These are phyloP conservation scores for Celastrina argiolus DNA, from an alignment of 2,888 invertebrate species.

Conservation along the genomic window DNA sequence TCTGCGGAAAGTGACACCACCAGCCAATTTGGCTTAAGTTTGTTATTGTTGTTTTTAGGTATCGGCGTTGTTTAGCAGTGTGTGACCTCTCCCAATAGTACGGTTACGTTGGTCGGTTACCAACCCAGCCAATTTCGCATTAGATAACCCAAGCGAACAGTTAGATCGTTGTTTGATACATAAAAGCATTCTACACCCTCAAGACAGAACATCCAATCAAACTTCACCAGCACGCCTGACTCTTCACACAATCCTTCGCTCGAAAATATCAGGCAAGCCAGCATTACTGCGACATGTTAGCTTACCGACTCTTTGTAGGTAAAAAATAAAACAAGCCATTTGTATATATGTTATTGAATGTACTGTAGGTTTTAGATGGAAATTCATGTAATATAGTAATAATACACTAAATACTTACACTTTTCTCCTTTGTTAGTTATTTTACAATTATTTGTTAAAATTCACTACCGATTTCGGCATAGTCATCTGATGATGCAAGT, in stretches of 20 bases:
- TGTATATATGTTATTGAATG: too few relatives aligned
- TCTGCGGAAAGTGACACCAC: background rate
- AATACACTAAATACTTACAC: too few relatives aligned
- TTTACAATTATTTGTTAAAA: too few relatives aligned
- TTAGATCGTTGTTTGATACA: background rate
- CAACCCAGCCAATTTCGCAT: background rate
- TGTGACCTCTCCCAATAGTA: background rate
- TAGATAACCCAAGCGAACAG: background rate
- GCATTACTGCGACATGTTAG: background rate
- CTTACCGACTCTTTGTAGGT: too few relatives aligned
- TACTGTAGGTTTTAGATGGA: too few relatives aligned
- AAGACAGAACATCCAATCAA: background rate
- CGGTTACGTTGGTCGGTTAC: background rate
- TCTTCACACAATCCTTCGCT: background rate
- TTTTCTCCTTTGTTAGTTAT: too few relatives aligned
- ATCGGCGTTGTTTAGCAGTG: background rate
- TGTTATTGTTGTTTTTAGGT: too few relatives aligned
- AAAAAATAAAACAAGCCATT: too few relatives aligned
- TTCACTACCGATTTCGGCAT: too few relatives aligned
- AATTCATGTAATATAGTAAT: too few relatives aligned
- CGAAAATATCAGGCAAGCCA: background rate
- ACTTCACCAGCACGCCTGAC: background rate
- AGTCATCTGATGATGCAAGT: too few relatives aligned
- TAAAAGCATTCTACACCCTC: background rate
- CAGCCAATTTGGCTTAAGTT: background rate